Evolutionary conservation across 1,140 invertebrate species (phyloP), one percentile per base, ranked within the genome.

Genomic region (Oreohelix idahoensis): DNA sequence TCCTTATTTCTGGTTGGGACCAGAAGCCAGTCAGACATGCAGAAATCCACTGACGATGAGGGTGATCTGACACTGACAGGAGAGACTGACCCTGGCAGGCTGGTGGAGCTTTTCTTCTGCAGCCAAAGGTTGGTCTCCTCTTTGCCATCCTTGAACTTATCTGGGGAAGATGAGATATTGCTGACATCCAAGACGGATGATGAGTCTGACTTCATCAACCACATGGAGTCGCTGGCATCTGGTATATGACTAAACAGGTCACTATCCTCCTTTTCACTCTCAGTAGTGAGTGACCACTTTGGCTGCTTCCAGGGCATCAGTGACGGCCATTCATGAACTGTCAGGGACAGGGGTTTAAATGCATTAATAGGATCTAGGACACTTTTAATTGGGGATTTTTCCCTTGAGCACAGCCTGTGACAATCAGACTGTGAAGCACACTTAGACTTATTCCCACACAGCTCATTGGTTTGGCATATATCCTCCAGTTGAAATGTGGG

Each of bases 21-120:
- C 79, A 81, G 11, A 26, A 81, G 66, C 79, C 79, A 81, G 39
- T 81, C 79, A 49, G 79, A 81, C 17, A 81, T 38, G n/a, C 32
- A 39, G n/a, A 36, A 66, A 26, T 36, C 53, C 23, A 32, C 4
- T 11, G 45, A 36, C 23, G 23, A 1, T 4, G 29, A 49, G 45
- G 15, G 8, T 49, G 49, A 49, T 29, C n/a, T 77, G 23, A 53
- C 75, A 36, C 45, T 36, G 11, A 23, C 42, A 53, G 23, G 4
- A 77, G 32, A 53, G 0, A 32, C 23, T 58, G 51, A 77, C 1
- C 53, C 75, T 23, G 2, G 49, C 53, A 32, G 13, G n/a, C 38
- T 42, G 71, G 8, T 20, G 11, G 36, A 42, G 23, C 36, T 20
- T 26, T 8, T n/a, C 38, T 39, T 36, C 35, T 69, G 77, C 32